Evolutionary conservation across 1,140 invertebrate species (phyloP).

Genomic region (Copidosoma floridanum): DNA sequence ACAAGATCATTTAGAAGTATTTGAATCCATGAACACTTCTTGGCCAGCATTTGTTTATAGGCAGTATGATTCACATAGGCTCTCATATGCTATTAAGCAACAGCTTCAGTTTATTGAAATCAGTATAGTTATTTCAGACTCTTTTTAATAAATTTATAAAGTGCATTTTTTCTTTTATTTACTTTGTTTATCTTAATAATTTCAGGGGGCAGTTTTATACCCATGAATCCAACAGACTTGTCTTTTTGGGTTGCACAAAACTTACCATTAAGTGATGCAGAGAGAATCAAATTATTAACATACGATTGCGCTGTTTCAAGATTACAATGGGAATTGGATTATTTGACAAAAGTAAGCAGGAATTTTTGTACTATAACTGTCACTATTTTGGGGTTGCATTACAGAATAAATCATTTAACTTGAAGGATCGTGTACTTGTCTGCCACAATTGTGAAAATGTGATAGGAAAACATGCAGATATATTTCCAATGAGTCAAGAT

Average conservation of each 20-base stretch:
- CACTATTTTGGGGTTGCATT: background rate
- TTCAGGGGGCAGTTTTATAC: constrained; percentile 54
- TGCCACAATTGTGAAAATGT: constrained; percentile 64
- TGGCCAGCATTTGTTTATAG: constrained; percentile 69
- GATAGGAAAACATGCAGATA: constrained; percentile 68
- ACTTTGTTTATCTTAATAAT: constrained; percentile 12
- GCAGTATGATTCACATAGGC: constrained; percentile 64
- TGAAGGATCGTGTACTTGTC: constrained; percentile 61
- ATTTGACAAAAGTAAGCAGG: constrained; percentile 61
- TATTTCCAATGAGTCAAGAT: constrained; percentile 80
- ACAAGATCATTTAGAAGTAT: constrained; percentile 43
- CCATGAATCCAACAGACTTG: constrained; percentile 66
- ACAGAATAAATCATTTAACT: background rate
- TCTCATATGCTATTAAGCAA: constrained; percentile 54
- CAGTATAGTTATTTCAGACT: constrained; percentile 23
- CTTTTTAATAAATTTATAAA: constrained; percentile 11
- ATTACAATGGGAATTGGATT: constrained; percentile 64
- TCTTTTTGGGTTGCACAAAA: constrained; percentile 80
- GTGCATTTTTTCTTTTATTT: background rate
- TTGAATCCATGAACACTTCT: constrained; percentile 56
- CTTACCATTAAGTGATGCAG: constrained; percentile 65
- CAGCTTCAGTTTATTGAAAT: constrained; percentile 49
- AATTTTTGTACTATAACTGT: background rate
- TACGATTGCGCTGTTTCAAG: constrained; percentile 68
- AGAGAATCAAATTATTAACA: constrained; percentile 62